Evolutionary conservation across 2,113 vertebrate species (phyloP).

Genomic region (Diphyllodes magnificus): DNA sequence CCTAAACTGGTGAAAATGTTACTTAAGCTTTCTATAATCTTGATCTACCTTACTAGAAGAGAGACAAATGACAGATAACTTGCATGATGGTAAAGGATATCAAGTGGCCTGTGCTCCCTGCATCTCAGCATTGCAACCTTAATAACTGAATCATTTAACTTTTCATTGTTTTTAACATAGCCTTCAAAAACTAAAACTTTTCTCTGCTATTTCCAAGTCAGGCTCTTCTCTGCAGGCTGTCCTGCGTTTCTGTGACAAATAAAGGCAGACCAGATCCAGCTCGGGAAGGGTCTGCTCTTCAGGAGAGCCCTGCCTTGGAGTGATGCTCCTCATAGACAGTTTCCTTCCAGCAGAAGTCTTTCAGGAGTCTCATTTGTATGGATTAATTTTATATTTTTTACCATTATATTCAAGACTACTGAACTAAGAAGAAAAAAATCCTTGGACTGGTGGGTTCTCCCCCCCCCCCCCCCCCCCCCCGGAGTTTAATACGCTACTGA

Average conservation of each 20-base stretch:
- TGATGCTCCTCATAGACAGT: background rate
- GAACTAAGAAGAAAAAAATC: background rate
- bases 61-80: background rate
- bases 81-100: accelerated
- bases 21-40: background rate
- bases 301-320: background rate
- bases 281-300: background rate
- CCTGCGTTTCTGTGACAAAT: background rate
- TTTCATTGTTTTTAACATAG: background rate
- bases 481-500: too few relatives aligned
- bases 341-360: background rate
- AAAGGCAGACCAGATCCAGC: background rate
- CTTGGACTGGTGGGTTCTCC: accelerated
- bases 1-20: background rate
- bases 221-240: background rate
- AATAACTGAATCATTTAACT: background rate
- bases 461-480: too few relatives aligned
- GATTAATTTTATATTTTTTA: background rate
- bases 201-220: background rate
- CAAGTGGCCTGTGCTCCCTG: background rate
- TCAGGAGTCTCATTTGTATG: background rate
- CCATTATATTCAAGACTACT: background rate
- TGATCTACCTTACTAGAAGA: background rate
- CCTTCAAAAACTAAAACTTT: background rate
- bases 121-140: background rate